Base-by-base conservation (phyloP, 1,140 invertebrate genomes). In the Panagrolaimus sp. region DNA sequence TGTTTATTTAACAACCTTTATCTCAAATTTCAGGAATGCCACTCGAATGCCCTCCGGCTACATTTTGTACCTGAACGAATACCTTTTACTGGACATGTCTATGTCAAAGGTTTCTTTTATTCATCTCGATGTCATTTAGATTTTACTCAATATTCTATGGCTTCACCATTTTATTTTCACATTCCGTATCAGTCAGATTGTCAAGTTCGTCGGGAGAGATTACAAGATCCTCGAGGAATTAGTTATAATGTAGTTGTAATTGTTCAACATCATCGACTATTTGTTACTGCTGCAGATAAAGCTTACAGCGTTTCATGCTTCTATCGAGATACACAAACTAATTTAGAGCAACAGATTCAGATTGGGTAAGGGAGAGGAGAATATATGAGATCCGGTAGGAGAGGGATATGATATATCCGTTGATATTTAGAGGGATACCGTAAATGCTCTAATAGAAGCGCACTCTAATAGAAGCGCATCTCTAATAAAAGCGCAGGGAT, bases 31-130 rank as follows among this genome's bases (percentile, higher is more conserved):
- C 25, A 78, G 74, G 74, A 76, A 67, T 76, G 74, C 43, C 27
- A 76, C 5, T 70, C 76, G 46, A 69, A 74, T 66, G 75, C 57
- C 13, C 79, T 76, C 45, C 69, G 74, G 7, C 66, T 76, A n/a
- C 74, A 76, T 63, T 76, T 76, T 71, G 77, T 75, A 13, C 74
- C 74, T 9, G 65, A 74, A n/a, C 8, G n/a, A 5, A 38, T 11
- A 43, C 66, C 75, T 7, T 77, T 77, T 53, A 27, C 53, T 42
- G 75, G 75, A 9, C 75, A 77, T 61, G 70, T 77, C 14, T 77
- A 77, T 38, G 74, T 77, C 9, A 77, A 79, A 53, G 75, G 75
- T 23, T 77, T 78, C 57, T 77, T 77, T 67, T 77, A 76, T 47
- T 72, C 74, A 0, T 45, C 16, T 13, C 9, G 68, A 38, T 77